A percentile compares a stretch with the other conserved stretches of the same genome.
phyloP scores from a whole-genome alignment of 2,797 vertebrate genomes.

The Threskiornis aethiopicus region DNA sequence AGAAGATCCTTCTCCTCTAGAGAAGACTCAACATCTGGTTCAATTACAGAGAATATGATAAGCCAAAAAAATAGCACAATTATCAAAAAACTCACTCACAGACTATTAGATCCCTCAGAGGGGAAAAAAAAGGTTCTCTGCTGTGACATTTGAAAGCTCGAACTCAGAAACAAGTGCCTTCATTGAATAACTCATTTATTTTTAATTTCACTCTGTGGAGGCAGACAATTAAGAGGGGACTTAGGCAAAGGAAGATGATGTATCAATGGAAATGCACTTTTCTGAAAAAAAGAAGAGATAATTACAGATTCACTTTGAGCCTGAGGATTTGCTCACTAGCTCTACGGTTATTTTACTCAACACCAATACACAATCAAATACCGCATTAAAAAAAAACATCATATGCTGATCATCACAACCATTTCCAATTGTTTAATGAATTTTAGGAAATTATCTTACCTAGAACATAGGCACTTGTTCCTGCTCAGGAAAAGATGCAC shows the following conservation, averaged over 20 bases:
- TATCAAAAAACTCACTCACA: constrained; percentile 42
- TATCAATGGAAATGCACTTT: neutral
- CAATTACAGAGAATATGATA: constrained; percentile 65
- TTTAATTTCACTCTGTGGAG: constrained; percentile 45
- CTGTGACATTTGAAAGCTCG: constrained; percentile 48
- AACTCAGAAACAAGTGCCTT: constrained; percentile 45
- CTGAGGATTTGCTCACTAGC: neutral
- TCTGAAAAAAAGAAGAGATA: neutral
- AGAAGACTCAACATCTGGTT: constrained; percentile 72
- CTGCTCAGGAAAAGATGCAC: neutral
- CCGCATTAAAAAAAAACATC: neutral
- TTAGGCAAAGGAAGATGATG: neutral
- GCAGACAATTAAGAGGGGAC: constrained; percentile 35
- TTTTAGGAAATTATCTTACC: neutral
- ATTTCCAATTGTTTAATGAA: neutral
- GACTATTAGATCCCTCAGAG: constrained; percentile 25
- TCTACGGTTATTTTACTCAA: neutral
- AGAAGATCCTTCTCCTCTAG: constrained; percentile 49
- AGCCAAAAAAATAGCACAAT: constrained; percentile 28
- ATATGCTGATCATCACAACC: neutral
- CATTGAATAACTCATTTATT: constrained; percentile 59
- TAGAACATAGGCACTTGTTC: neutral
- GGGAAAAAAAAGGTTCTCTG: neutral
- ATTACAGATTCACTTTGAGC: constrained; percentile 12
- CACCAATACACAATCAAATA: neutral